Conservation (phyloP, 2,888 invertebrate species). For the Leptinotarsa juncta region DNA sequence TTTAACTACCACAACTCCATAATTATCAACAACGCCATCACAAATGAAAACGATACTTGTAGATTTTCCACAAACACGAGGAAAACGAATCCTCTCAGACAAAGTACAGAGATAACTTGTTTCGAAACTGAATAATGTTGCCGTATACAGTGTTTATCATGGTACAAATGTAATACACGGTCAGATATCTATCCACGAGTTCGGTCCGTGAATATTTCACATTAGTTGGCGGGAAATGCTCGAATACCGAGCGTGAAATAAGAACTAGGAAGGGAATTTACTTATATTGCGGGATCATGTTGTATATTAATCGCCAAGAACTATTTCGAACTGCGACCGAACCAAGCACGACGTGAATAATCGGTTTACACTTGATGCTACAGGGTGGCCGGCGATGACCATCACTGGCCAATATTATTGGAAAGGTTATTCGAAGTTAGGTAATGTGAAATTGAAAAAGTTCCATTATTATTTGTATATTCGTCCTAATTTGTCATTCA, state of each 20-base stretch:
- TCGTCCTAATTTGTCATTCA: too few species aligned
- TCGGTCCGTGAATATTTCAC: conserved; percentile 46
- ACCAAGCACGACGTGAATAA: conserved; percentile 50
- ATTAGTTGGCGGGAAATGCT: conserved; percentile 45
- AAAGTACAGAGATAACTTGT: conserved; percentile 29
- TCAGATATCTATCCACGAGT: conserved; percentile 36
- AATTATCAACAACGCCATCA: neutral
- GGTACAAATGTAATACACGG: conserved; percentile 48
- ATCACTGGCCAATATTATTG: too few species aligned
- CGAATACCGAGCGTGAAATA: conserved; percentile 43
- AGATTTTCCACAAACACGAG: conserved; percentile 13
- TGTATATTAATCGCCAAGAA: conserved; percentile 47
- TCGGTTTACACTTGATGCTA: conserved; percentile 43
- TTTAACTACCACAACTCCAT: neutral
- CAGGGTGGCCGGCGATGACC: neutral
- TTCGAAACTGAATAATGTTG: conserved; percentile 36
- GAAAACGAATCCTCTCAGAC: conserved; percentile 23
- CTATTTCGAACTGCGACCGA: conserved; percentile 36
- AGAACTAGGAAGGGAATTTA: conserved; percentile 46
- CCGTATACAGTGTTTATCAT: conserved; percentile 45
- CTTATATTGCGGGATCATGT: conserved; percentile 45
- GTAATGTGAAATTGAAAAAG: too few species aligned
- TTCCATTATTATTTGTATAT: too few species aligned
- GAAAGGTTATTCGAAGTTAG: too few species aligned
- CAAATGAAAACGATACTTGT: neutral